Percentiles rank a stretch among this genome's conserved stretches.
phyloP scores from a whole-genome alignment of 2,888 invertebrate genomes.

The Coecobrya sp. region DNA sequence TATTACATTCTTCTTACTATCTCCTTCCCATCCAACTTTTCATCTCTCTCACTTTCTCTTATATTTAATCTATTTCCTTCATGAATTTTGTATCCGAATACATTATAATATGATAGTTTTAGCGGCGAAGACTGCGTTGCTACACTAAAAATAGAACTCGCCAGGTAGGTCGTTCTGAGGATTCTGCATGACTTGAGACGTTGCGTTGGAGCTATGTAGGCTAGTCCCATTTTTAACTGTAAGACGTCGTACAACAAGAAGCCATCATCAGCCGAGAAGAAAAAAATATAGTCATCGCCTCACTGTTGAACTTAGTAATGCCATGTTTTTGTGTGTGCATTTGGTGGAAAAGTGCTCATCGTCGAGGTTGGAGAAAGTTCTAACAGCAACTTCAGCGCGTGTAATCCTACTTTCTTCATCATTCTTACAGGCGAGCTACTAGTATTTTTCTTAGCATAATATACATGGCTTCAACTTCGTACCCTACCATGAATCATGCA shows the following conservation, averaged over 20 bases:
- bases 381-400: constrained; percentile 30
- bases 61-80: constrained; percentile 62
- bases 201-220: too few species aligned
- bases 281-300: constrained; percentile 1
- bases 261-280: constrained; percentile 31
- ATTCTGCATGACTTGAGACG: neutral
- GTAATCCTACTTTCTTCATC: constrained; percentile 48
- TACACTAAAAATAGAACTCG: constrained; percentile 40
- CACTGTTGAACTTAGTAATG: neutral
- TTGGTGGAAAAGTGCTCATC: constrained; percentile 29
- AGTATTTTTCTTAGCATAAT: constrained; percentile 37
- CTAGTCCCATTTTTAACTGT: neutral
- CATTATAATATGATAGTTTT: constrained; percentile 53
- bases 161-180: neutral
- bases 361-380: constrained; percentile 39
- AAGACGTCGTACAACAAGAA: neutral
- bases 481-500: constrained; percentile 73
- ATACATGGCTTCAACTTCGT: constrained; percentile 46
- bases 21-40: neutral
- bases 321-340: constrained; percentile 18
- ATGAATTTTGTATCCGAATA: constrained; percentile 64
- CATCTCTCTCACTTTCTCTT: constrained; percentile 17
- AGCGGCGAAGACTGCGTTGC: neutral
- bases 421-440: neutral
- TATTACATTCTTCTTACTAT: constrained; percentile 8